Base-by-base conservation (phyloP, 2,888 invertebrate species). In the Leucophenga montana region DNA sequence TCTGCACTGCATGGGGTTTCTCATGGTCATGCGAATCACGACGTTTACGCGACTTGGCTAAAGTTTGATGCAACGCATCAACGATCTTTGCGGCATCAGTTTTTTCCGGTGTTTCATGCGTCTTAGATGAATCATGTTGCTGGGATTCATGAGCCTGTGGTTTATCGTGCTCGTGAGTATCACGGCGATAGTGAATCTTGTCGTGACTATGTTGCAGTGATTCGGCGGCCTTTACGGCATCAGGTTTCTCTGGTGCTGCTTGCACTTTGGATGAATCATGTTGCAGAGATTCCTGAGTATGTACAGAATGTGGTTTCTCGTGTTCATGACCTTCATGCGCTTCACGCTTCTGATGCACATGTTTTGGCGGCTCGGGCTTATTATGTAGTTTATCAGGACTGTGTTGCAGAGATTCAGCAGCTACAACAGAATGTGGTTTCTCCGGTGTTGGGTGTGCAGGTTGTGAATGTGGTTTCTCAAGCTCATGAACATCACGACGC, bases 341-440 rank as follows among this genome's bases (percentile, higher is more conserved):
- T 22, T 53, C 27, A 8, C 83, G 84, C 68, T 76, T 81, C 46
- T 77, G 71, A 0, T 80, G 82, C 4, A 3, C 27, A 27, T 27
- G 27, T 27, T 27, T 27, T 27, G 27, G 2, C 4, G 27, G 27
- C 27, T 27, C 27, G 27, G 27, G 27, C 27, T 27, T 27, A 27
- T 27, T n/a, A 1, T 39, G 6, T 4, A 16, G 0, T 27, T 57
- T 18, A 8, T 31, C 14, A 44, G 11, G 33, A 33, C 71, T 53
- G 22, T 73, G 73, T 8, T 73, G 69, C 5, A 68, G 6, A 3
- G 14, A n/a, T 0, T 72, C 72, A 6, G 13, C 57, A 0, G 65
- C 64, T 9, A 4, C 3, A 6, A 71, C 70, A 16, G 59, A 44
- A n/a, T 39, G 56, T 27, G 68, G 73, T 14, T 69, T 69, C 9